Base-by-base conservation (phyloP, 2,113 vertebrate genomes). In the Cochlearius cochlearius region DNA sequence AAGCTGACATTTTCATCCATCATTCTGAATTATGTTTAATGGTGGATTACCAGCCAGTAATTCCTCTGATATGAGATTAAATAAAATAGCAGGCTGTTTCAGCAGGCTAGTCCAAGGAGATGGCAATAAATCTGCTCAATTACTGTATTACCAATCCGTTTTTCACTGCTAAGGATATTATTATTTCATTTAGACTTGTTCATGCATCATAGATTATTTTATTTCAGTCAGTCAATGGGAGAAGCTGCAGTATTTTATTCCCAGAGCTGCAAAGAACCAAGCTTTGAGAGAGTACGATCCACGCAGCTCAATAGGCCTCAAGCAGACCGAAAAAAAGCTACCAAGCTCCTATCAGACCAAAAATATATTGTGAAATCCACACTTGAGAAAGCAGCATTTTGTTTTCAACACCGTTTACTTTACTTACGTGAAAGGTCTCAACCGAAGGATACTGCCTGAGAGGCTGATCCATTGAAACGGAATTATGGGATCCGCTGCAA, bases 131-230 rank as follows among this genome's bases (percentile, higher is more conserved):
- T 99, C 99, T 99, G 98, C 96, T 99, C 99, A 99, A 99, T 99
- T 99, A 99, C 97, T 97, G 94, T 99, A 99, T 98, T 98, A 98
- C 98, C 98, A 99, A 99, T 98, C 98, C 94, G 86, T 97, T 99
- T 99, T 99, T 99, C 99, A 99, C 98, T 97, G 98, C 99, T 99
- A 99, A 99, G 98, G 98, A 99, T 98, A 99, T 99, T 99, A 99
- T 99, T 99, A 99, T 99, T 99, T 99, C 98, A 98, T 99, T 99
- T 99, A 98, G 98, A 98, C 98, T 98, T 99, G 98, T 99, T 99
- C 98, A 99, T 98, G 98, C 98, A 99, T 99, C 98, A 99, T 98
- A 99, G 99, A 99, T 98, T 98, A 99, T 99, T 99, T 99, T 99
- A 99, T 99, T 99, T 99, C 98, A 97, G 98, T 98, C 98, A 99